Percentiles rank a stretch among this genome's conserved stretches.
Evolutionary conservation across 2,113 vertebrate genomes (phyloP).

Genomic region (Cavia aperea): DNA sequence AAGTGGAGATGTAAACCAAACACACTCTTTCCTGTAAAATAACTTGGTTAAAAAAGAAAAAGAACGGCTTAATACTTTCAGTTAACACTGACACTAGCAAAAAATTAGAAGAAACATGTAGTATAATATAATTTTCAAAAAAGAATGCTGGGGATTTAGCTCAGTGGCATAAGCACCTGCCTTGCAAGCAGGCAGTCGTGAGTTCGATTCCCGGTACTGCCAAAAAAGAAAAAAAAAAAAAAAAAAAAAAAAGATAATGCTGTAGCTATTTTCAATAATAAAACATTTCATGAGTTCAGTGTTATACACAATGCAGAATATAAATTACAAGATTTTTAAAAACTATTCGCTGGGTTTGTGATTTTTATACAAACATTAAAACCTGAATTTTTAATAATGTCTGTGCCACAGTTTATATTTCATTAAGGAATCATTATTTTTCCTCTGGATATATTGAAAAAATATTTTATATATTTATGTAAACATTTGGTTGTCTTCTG

Average conservation of each 20-base stretch:
- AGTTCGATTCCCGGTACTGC: too few species aligned
- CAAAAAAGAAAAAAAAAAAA: too few species aligned
- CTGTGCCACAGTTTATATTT: neutral
- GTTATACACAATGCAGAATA: constrained; percentile 52
- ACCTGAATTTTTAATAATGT: constrained; percentile 48
- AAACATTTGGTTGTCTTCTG: neutral
- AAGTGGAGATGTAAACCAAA: neutral
- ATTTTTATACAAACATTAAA: constrained; percentile 5
- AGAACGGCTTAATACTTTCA: neutral
- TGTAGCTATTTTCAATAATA: constrained; percentile 73
- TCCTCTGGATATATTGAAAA: neutral
- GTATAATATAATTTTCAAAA: neutral
- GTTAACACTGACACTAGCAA: neutral
- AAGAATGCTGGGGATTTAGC: too few species aligned
- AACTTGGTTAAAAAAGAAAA: neutral
- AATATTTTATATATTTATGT: neutral
- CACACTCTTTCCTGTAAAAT: neutral
- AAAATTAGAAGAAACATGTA: neutral
- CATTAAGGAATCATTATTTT: neutral
- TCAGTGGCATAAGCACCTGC: neutral
- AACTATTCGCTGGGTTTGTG: constrained; percentile 62
- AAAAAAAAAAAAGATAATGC: constrained; percentile 58
- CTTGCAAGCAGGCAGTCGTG: too few species aligned
- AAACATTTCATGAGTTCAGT: constrained; percentile 57
- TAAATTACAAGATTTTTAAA: neutral